A percentile compares a stretch with the other conserved stretches of the same genome.
phyloP scores from a whole-genome alignment of 53 echinoderm and acorn worm genomes.

The Henricia sp. region DNA sequence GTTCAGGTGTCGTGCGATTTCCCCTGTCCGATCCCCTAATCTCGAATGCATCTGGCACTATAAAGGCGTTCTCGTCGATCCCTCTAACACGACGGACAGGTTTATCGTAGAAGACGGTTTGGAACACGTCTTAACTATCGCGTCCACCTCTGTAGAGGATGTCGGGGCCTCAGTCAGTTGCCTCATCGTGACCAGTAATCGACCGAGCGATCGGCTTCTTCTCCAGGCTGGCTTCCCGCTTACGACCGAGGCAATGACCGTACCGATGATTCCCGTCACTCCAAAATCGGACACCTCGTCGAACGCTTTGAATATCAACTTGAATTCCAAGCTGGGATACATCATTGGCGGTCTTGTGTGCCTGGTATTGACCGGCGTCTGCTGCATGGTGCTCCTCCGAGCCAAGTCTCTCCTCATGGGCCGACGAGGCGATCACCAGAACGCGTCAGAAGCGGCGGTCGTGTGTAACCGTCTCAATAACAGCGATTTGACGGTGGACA shows the following conservation, averaged over 20 bases:
- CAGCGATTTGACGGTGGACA: constrained; percentile 4
- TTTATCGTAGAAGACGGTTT: constrained; percentile 20
- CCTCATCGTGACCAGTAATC: constrained; percentile 16
- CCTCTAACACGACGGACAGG: constrained; percentile 9
- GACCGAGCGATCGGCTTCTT: not conserved
- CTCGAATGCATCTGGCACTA: not conserved
- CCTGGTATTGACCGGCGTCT: constrained; percentile 18
- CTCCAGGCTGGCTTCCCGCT: not conserved
- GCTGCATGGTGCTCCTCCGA: constrained; percentile 33
- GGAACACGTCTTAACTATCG: not conserved
- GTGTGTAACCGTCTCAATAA: not conserved
- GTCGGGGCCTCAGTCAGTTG: constrained; percentile 16
- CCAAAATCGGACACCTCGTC: constrained; percentile 27
- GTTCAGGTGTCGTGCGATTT: constrained; percentile 9
- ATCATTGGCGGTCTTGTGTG: constrained; percentile 32
- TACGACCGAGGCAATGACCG: not conserved
- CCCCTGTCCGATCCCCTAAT: not conserved
- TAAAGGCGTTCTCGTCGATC: constrained; percentile 16
- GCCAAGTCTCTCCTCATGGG: constrained; percentile 18
- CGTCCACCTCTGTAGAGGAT: not conserved
- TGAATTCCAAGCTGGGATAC: constrained; percentile 26
- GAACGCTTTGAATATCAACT: not conserved
- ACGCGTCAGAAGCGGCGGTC: not conserved
- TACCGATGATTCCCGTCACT: not conserved
- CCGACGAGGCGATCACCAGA: not conserved